Base-by-base conservation (phyloP, 2,113 vertebrate species). In the Rousettus leschenaultii region DNA sequence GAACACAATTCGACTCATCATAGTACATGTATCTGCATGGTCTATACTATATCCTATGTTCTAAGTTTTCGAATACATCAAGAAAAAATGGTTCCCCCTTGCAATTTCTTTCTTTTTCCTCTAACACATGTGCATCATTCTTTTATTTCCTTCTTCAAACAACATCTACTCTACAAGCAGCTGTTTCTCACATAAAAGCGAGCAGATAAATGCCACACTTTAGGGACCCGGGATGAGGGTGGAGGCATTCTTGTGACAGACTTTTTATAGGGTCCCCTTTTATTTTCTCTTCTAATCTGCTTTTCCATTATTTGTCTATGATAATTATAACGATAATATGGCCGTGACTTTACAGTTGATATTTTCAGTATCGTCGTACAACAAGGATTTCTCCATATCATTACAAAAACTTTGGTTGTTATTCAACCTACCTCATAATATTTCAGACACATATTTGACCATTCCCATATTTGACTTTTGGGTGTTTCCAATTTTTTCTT, bases 131-230 rank as follows among this genome's bases (percentile, higher is more conserved):
- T 70, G 28, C 33, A 30, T 53, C n/a, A 55, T 92, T 90, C 18
- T 84, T 83, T 96, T 55, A 70, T 71, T 75, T 90, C 45, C 66
- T 95, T n/a, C n/a, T 90, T 82, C 85, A 94, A 78, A 88, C 15
- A 80, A 3, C 35, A 48, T 59, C 68, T 75, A 16, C 38, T 78
- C 22, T 78, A 43, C 45, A 19, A 90, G 55, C 40, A 74, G 55
- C 82, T 88, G 61, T 43, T 80, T 94, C 53, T 51, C 26, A 33
- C 3, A 4, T 59, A 66, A 65, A 61, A 77, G 33, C 22, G 65
- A 77, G 61, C 61, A 86, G 48, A 53, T 78, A 73, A 78, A 78
- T 38, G 9, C 59, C 51, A 74, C 33, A 74, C 38, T 22, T 2
- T 19, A 88, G 87, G 89, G 33, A 26, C 19, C 38, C 59, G 38